A percentile compares a stretch with the other conserved stretches of the same genome.
phyloP scores from a whole-genome alignment of 2,113 vertebrate species.

The Meriones unguiculatus region DNA sequence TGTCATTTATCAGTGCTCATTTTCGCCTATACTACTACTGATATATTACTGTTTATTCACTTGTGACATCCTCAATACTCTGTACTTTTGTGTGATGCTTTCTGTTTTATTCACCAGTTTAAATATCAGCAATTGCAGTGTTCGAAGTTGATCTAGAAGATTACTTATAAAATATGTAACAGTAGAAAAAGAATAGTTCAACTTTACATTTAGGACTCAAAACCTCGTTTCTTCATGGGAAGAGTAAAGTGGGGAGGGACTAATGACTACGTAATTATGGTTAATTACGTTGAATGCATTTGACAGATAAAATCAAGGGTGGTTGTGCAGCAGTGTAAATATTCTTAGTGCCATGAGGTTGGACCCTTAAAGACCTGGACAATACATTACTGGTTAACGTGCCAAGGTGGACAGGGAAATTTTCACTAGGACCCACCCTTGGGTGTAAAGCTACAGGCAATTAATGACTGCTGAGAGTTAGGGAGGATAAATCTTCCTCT shows the following conservation, averaged over 20 bases:
- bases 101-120: background rate
- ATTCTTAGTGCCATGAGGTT: background rate
- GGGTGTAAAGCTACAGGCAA: background rate
- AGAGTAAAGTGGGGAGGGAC: background rate
- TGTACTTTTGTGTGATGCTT: background rate
- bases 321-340: background rate
- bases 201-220: background rate
- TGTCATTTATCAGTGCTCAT: background rate
- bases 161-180: background rate
- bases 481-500: background rate
- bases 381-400: background rate
- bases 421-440: background rate
- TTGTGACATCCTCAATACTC: fast-evolving
- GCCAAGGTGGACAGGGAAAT: background rate
- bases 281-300: background rate
- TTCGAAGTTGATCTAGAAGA: background rate
- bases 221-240: background rate
- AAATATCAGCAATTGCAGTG: background rate
- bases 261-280: background rate
- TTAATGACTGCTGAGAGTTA: background rate
- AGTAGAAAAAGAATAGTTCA: background rate
- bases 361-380: background rate
- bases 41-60: background rate
- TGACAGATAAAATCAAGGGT: background rate
- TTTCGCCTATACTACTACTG: background rate